These are phyloP conservation scores for Hapalemur alaotrensis DNA, from an alignment of 2,797 vertebrate genomes.

Conservation along the genomic window DNA sequence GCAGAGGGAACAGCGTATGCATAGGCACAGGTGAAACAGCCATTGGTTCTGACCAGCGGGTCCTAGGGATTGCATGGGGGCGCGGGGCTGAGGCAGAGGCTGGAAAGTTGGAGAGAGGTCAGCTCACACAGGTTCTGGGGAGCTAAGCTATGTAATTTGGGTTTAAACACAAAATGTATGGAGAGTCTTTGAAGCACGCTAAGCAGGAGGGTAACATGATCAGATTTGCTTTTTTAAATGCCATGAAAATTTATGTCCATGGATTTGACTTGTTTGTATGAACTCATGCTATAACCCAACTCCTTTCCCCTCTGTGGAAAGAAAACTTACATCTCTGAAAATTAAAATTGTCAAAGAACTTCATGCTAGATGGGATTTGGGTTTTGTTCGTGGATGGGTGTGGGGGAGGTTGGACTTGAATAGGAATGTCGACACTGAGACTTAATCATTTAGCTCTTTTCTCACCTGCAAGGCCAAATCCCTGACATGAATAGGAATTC, in stretches of 20 bases:
- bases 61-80: no score
- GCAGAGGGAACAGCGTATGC: background rate
- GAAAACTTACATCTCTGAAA: background rate
- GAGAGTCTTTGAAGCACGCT: background rate
- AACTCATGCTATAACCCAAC: background rate
- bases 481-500: background rate
- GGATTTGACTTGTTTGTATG: background rate
- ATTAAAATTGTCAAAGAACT: background rate
- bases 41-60: background rate
- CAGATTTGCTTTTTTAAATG: background rate
- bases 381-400: background rate
- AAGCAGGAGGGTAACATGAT: background rate
- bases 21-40: background rate
- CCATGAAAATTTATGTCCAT: background rate
- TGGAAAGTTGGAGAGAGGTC: background rate
- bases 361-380: background rate
- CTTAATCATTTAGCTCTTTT: background rate
- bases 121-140: background rate
- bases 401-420: background rate
- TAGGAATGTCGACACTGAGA: background rate
- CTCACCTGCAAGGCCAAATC: background rate
- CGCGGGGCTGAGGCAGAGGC: background rate
- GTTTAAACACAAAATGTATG: background rate
- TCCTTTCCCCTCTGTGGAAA: background rate
- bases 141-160: background rate